These are phyloP conservation scores for Hirtodrosophila histrioides DNA, from an alignment of 2,888 invertebrate genomes.

Conservation along the genomic window DNA sequence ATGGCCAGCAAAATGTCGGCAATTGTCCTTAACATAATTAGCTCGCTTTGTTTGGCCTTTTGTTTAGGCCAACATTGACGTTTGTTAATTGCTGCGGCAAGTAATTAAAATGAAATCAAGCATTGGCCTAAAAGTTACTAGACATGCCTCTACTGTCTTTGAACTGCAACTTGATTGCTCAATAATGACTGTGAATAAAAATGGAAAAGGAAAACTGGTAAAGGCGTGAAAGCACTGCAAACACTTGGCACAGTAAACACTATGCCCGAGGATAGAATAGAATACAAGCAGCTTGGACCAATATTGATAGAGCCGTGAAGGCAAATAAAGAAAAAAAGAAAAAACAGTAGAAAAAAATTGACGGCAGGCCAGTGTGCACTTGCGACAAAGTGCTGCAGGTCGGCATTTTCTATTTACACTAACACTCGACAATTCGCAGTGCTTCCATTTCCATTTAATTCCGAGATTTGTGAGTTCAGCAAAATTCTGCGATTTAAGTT, in stretches of 20 bases:
- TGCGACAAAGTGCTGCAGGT: constrained; percentile 21
- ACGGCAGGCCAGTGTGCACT: constrained; percentile 22
- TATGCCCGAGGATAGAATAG: constrained; percentile 11
- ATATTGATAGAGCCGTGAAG: constrained; percentile 42
- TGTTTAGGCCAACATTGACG: constrained; percentile 9
- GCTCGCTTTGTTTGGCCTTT: constrained; percentile 29
- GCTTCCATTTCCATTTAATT: too few relatives aligned
- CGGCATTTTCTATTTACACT: constrained; percentile 6
- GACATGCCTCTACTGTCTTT: constrained; percentile 18
- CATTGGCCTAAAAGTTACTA: constrained; percentile 23
- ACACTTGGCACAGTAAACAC: constrained; percentile 44
- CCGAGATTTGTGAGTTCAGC: too few relatives aligned
- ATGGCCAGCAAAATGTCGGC: constrained; percentile 6
- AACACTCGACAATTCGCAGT: constrained; percentile 6
- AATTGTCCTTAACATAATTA: constrained; percentile 41
- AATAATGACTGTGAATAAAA: constrained; percentile 44
- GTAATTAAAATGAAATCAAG: constrained; percentile 74
- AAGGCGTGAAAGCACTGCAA: constrained; percentile 59
- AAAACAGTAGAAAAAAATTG: neutral
- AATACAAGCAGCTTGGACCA: constrained; percentile 30
- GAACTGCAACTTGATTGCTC: constrained; percentile 43
- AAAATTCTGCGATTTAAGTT: too few relatives aligned
- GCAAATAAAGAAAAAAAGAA: constrained; percentile 11
- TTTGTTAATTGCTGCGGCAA: constrained; percentile 33
- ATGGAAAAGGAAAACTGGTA: constrained; percentile 6